Evolutionary conservation across 2,797 vertebrate genomes (phyloP).

Genomic region (Cynopterus sphinx): DNA sequence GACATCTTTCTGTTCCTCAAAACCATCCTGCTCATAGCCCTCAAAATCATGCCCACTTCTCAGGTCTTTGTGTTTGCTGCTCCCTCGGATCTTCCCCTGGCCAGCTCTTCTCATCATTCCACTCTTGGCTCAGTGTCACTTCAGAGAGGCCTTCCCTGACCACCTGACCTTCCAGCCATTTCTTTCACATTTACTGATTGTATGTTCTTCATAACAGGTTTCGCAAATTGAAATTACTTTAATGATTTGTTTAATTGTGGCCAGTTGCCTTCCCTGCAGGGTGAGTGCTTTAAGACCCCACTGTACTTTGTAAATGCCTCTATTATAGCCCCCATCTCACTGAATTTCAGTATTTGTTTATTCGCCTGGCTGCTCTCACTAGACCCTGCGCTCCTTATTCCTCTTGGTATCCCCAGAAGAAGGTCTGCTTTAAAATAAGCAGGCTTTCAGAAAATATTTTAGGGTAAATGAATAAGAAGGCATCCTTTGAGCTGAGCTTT

Average conservation of each 20-base stretch:
- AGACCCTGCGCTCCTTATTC: neutral
- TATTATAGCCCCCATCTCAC: neutral
- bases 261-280: neutral
- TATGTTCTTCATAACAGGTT: neutral
- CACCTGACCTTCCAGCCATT: neutral
- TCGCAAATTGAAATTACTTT: neutral
- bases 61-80: neutral
- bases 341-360: neutral
- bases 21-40: rapidly evolving
- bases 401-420: neutral
- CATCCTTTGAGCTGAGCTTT: neutral
- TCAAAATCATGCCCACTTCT: neutral
- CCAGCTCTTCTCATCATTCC: neutral
- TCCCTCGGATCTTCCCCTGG: neutral
- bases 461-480: neutral
- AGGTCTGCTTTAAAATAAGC: conserved; percentile 23
- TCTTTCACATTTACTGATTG: neutral
- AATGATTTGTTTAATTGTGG: neutral
- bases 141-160: neutral
- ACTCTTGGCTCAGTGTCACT: neutral
- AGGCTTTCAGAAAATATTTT: neutral
- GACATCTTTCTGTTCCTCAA: neutral
- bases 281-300: neutral
- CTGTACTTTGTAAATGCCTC: neutral
- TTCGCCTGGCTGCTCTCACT: neutral